phyloP scores from a whole-genome alignment of 2,888 invertebrate species.

The Lamellibrachia satsuma region DNA sequence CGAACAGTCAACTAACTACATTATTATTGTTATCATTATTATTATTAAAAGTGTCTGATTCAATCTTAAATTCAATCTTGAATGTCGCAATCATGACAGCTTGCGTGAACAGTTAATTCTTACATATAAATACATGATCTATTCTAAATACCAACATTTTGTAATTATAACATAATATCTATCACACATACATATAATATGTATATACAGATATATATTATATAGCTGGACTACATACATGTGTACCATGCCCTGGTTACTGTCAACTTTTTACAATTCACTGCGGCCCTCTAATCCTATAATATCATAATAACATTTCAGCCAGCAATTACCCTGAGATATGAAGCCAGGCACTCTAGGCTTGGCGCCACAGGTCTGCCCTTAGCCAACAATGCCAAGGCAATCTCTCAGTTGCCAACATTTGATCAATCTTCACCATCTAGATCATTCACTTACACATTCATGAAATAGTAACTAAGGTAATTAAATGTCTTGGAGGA shows the following conservation, averaged over 20 bases:
- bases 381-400: neutral
- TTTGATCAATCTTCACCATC: neutral
- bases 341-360: neutral
- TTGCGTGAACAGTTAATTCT: too few species aligned
- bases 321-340: neutral
- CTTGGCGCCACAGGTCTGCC: neutral
- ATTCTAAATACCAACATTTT: too few species aligned
- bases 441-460: neutral
- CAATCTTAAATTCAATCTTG: too few species aligned
- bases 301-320: neutral
- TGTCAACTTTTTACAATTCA: neutral
- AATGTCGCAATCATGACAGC: too few species aligned
- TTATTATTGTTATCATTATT: too few species aligned
- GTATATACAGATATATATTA: too few species aligned
- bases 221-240: neutral
- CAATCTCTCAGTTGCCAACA: neutral
- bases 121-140: too few species aligned
- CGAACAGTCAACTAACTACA: too few species aligned
- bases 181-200: too few species aligned
- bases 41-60: too few species aligned
- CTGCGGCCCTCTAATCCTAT: neutral
- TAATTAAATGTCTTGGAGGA: neutral
- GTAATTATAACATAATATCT: too few species aligned
- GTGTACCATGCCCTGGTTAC: neutral
- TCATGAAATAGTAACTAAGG: slow-evolving; percentile 4